Base-by-base conservation (phyloP, 1,140 invertebrate species). In the Hypsibius dujardini region DNA sequence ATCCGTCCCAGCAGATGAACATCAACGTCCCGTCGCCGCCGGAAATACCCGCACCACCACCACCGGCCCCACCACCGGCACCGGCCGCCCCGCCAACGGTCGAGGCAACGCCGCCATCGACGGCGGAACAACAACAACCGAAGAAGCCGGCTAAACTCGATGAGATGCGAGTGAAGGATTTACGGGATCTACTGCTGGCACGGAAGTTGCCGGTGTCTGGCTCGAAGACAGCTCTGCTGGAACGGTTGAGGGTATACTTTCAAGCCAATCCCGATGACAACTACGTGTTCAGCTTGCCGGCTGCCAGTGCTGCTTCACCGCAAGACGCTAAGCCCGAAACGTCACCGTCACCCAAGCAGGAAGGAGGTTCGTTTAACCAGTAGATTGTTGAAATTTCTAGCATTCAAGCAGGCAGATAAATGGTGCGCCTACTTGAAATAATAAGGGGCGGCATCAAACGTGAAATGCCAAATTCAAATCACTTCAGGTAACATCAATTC, bases 131-230 rank as follows among this genome's bases (percentile, higher is more conserved):
- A 42, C 3, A 7, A 7, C 3, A 67, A 42, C 7, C 3, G 46
- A 71, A 47, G 46, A 3, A 3, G n/a, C 2, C 50, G 14, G 45
- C 75, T 14, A 89, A 90, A 74, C 81, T 95, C 70, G 91, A 95
- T 78, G 92, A 95, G 73, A 91, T 95, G 90, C 95, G 95, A 84
- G 93, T 97, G 62, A 92, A 88, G 71, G 93, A 97, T 78, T 82
- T 97, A 72, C 94, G 93, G 79, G 87, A 88, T 46, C 91, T 95
- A 78, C 82, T 95, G 69, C 95, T 95, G 79, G 86, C 88, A 72
- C 84, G 92, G 46, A 94, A 90, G 78, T 80, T 98, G 69, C 90
- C 92, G 0, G 94, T 97, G 0, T 97, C 93, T 1, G 95, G 95
- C 0, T 86, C 92, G 0, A 98, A 98, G 78, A 92, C 92, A 1